phyloP scores from a whole-genome alignment of 2,888 invertebrate genomes.

The Tanytarsus gracilentus region DNA sequence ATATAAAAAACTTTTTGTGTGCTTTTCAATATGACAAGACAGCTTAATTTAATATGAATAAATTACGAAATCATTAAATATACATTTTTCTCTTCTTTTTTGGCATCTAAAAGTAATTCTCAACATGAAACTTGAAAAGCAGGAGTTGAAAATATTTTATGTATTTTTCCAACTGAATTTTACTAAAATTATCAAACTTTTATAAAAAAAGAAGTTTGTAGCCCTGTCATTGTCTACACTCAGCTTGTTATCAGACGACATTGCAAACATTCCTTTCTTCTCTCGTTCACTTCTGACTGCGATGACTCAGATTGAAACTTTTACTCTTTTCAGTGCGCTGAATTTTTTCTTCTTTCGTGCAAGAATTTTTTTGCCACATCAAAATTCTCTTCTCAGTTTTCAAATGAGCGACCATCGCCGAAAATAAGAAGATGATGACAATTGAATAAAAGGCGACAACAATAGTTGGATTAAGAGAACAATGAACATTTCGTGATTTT shows the following conservation, averaged over 20 bases:
- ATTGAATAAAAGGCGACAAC: slow-evolving; percentile 4
- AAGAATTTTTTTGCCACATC: neutral
- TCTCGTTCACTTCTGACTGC: neutral
- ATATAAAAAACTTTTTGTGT: neutral
- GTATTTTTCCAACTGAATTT: neutral
- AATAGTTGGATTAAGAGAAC: slow-evolving; percentile 25
- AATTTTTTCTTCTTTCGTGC: neutral
- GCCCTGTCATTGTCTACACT: neutral
- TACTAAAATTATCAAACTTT: too few species aligned
- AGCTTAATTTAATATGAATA: neutral
- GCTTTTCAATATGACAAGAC: neutral
- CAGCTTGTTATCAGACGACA: neutral
- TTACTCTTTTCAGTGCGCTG: neutral
- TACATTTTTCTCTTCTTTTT: slow-evolving; percentile 1
- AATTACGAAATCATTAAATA: slow-evolving; percentile 2
- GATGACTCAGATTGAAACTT: neutral
- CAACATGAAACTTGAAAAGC: too few species aligned
- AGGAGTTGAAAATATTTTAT: too few species aligned
- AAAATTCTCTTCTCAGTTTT: neutral
- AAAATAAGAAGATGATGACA: neutral
- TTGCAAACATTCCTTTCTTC: neutral
- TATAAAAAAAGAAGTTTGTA: neutral
- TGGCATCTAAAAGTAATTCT: neutral
- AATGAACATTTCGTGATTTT: slow-evolving; percentile 5
- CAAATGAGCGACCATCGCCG: neutral